Conservation (phyloP, 2,797 vertebrate genomes). For the Lepus townsendii region DNA sequence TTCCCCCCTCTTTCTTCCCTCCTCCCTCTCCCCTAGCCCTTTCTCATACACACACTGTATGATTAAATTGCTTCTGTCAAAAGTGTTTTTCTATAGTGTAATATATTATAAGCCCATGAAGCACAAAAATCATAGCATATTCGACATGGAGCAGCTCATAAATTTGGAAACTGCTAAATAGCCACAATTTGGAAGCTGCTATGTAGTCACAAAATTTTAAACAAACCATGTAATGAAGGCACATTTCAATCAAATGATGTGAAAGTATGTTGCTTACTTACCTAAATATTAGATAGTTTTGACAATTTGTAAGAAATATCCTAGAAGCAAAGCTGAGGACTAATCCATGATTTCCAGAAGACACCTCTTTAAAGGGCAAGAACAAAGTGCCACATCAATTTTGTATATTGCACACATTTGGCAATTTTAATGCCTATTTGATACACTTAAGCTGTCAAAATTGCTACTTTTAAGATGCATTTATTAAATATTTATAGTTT, state of each 20-base stretch:
- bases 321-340: background rate
- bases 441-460: background rate
- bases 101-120: constrained; percentile 80
- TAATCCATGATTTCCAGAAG: background rate
- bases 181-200: constrained; percentile 26
- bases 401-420: background rate
- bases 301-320: background rate
- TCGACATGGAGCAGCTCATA: constrained; percentile 74
- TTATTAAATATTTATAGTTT: background rate
- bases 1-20: background rate
- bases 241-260: constrained; percentile 35
- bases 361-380: background rate
- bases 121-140: constrained; percentile 75
- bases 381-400: background rate
- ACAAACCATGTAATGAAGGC: constrained; percentile 8
- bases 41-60: constrained; percentile 65
- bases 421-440: background rate
- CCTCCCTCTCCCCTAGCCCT: background rate
- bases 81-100: constrained; percentile 81
- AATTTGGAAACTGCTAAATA: constrained; percentile 35
- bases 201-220: background rate
- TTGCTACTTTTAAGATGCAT: background rate
- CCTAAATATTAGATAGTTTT: background rate
- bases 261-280: background rate
- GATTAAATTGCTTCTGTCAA: constrained; percentile 85